Evolutionary conservation across 2,797 vertebrate species (phyloP).

Genomic region (Crocidura indochinensis): DNA sequence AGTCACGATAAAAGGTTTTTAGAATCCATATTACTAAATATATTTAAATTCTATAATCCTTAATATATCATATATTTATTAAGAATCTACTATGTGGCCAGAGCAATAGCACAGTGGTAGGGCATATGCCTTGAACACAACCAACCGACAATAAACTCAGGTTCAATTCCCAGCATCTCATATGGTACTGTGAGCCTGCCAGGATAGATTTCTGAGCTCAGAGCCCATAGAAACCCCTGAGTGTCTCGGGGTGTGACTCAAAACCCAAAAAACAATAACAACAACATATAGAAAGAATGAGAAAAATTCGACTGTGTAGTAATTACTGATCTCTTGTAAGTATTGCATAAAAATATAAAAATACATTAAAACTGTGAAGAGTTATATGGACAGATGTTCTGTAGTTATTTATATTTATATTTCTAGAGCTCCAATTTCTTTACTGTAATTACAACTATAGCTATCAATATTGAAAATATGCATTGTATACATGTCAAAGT

Average conservation of each 20-base stretch:
- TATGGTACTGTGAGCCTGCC: too few species aligned
- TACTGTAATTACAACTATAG: background rate
- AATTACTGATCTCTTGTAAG: fast-evolving
- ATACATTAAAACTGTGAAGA: background rate
- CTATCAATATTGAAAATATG: background rate
- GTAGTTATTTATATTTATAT: background rate
- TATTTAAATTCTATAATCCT: background rate
- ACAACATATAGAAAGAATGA: too few species aligned
- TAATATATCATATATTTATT: background rate
- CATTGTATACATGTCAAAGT: background rate
- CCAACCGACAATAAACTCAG: too few species aligned
- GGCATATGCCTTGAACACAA: too few species aligned
- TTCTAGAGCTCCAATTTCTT: background rate
- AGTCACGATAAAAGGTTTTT: slow-evolving; percentile 41
- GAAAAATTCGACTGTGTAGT: background rate
- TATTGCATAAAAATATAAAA: slow-evolving; percentile 28
- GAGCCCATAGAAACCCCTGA: too few species aligned
- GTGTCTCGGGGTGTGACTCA: too few species aligned
- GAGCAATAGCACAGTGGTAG: too few species aligned
- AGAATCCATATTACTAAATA: background rate
- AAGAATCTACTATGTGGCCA: background rate
- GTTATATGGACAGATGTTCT: background rate
- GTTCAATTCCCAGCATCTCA: too few species aligned
- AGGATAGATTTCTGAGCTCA: too few species aligned
- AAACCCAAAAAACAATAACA: too few species aligned